These are phyloP conservation scores for Arvicanthis niloticus DNA, from an alignment of 2,113 vertebrate genomes.

Conservation along the genomic window DNA sequence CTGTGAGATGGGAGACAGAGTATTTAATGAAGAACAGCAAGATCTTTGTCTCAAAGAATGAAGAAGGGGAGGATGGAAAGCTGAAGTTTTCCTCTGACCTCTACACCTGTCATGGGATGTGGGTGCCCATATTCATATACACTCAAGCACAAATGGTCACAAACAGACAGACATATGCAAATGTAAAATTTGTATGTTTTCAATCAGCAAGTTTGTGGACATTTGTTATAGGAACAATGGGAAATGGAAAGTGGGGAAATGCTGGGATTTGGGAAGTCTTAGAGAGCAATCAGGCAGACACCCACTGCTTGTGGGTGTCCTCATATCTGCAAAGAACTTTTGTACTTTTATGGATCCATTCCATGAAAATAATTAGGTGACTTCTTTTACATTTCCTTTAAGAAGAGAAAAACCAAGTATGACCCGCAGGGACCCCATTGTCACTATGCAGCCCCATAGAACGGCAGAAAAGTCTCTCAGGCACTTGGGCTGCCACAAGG, in stretches of 20 bases:
- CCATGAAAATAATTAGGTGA: not conserved
- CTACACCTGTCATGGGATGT: not conserved
- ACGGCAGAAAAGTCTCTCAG: not conserved
- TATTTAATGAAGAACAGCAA: not conserved
- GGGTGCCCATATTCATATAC: not conserved
- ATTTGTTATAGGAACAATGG: not conserved
- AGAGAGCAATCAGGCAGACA: not conserved
- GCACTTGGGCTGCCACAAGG: not conserved
- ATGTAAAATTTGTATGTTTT: not conserved
- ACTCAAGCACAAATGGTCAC: not conserved
- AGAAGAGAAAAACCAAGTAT: not conserved
- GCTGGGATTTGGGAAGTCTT: not conserved
- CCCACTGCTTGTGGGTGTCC: not conserved
- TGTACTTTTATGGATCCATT: not conserved
- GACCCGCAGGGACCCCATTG: accelerated
- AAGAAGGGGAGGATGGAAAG: not conserved
- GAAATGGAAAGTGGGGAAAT: not conserved
- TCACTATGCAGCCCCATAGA: not conserved
- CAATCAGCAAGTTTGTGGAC: not conserved
- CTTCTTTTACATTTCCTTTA: not conserved
- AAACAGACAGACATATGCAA: too few species aligned
- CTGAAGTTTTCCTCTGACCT: not conserved
- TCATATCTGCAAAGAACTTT: not conserved
- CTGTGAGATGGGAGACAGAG: not conserved
- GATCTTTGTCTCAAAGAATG: not conserved